Percentiles rank a stretch among this genome's conserved stretches.
Conservation (phyloP, 2,113 vertebrate genomes). For the Strix uralensis region DNA sequence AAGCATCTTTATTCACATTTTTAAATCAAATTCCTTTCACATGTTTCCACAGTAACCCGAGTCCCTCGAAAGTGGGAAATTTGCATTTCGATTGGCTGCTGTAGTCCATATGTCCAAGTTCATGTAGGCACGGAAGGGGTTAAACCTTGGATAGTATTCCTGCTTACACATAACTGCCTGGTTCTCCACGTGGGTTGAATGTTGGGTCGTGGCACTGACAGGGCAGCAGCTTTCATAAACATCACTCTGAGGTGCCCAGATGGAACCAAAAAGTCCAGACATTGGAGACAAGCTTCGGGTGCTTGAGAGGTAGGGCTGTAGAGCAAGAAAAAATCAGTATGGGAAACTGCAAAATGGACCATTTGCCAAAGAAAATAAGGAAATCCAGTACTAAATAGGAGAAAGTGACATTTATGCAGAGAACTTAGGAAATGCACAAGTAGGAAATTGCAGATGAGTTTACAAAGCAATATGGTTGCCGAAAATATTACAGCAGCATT, state of each 20-base stretch:
- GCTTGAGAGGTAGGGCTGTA: constrained; percentile 93
- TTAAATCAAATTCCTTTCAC: constrained; percentile 75
- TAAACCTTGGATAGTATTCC: constrained; percentile 89
- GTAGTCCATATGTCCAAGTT: constrained; percentile 99
- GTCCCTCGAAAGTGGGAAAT: constrained; percentile 92
- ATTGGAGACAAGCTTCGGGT: constrained; percentile 97
- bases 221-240: constrained; percentile 89
- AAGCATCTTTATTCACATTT: constrained; percentile 87
- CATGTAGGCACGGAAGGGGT: constrained; percentile 96
- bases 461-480: not conserved
- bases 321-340: not conserved
- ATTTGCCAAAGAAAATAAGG: not conserved
- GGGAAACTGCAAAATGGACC: not conserved
- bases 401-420: not conserved
- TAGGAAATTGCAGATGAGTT: not conserved
- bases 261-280: constrained; percentile 98
- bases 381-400: not conserved
- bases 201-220: constrained; percentile 75
- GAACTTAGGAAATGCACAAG: not conserved
- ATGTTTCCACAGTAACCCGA: constrained; percentile 93
- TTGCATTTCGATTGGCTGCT: constrained; percentile 87
- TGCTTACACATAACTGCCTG: constrained; percentile 82
- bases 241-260: constrained; percentile 96
- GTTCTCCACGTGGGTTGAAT: constrained; percentile 83
- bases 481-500: not conserved